Evolutionary conservation across 2,113 vertebrate genomes (phyloP).

Genomic region (Tinamus guttatus): DNA sequence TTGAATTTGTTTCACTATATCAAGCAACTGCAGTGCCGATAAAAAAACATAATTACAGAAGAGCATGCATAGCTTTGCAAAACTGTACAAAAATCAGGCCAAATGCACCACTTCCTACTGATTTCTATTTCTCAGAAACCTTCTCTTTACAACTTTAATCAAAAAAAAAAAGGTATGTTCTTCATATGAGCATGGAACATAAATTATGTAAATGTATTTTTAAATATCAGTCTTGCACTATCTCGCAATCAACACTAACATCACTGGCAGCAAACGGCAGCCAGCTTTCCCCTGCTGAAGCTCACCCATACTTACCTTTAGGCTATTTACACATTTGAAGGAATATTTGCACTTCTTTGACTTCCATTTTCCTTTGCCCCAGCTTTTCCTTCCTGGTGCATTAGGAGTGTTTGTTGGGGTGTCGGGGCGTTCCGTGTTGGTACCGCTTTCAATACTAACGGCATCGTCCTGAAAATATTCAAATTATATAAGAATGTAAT

Average conservation of each 20-base stretch:
- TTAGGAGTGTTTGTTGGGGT: slow-evolving; percentile 98
- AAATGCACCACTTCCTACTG: neutral
- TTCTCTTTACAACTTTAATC: neutral
- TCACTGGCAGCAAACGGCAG: neutral
- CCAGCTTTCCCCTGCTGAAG: neutral
- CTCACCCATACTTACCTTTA: slow-evolving; percentile 83
- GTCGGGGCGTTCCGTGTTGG: slow-evolving; percentile 92
- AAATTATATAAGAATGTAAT: neutral
- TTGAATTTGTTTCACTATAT: neutral
- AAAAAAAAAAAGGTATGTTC: neutral
- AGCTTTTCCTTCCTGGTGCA: slow-evolving; percentile 95
- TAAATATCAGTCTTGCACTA: neutral
- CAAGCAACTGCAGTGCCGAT: neutral
- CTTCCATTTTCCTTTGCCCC: slow-evolving; percentile 99
- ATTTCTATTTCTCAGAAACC: neutral
- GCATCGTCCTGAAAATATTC: slow-evolving; percentile 88
- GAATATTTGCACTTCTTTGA: slow-evolving; percentile 99
- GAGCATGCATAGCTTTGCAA: neutral
- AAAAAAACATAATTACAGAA: neutral
- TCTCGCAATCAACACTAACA: neutral
- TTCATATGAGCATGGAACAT: neutral
- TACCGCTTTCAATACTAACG: slow-evolving; percentile 94
- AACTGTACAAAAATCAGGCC: neutral
- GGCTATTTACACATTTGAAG: slow-evolving; percentile 98
- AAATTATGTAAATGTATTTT: neutral